phyloP scores from a whole-genome alignment of 2,888 invertebrate species.

The Leucophenga maculata region DNA sequence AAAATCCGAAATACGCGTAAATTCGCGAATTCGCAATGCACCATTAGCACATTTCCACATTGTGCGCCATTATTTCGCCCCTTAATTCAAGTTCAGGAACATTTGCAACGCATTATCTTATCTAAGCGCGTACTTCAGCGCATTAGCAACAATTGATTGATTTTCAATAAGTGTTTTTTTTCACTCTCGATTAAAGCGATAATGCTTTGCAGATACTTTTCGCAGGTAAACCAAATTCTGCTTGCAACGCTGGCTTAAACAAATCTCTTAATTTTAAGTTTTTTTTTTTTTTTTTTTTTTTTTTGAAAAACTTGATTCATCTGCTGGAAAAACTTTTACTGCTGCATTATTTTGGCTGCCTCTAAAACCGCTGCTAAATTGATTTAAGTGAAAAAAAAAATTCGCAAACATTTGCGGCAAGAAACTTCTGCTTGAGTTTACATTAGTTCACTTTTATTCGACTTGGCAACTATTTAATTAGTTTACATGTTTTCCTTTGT shows the following conservation, averaged over 20 bases:
- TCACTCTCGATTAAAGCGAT: conserved; percentile 15
- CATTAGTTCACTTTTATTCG: not conserved
- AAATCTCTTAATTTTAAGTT: not conserved
- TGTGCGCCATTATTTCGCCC: not conserved
- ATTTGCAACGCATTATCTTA: not conserved
- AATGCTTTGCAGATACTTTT: too few species aligned
- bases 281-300: not conserved
- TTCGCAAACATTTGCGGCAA: not conserved
- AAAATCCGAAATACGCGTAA: not conserved
- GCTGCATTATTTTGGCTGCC: not conserved
- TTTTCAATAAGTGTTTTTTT: conserved; percentile 15
- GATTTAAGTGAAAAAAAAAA: not conserved
- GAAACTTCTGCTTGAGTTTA: not conserved
- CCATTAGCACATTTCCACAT: conserved; percentile 10
- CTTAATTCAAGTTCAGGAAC: not conserved
- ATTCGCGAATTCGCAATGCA: not conserved
- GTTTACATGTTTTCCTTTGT: not conserved
- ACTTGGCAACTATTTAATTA: not conserved
- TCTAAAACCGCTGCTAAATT: conserved; percentile 1
- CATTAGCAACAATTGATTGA: conserved; percentile 17
- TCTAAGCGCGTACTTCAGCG: conserved; percentile 4
- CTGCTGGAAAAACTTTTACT: not conserved
- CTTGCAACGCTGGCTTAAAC: too few species aligned
- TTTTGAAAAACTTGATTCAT: not conserved
- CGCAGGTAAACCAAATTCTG: too few species aligned